Evolutionary conservation across 2,113 vertebrate species (phyloP), one percentile per base, ranked within the genome.

Genomic region (Paralichthys olivaceus): DNA sequence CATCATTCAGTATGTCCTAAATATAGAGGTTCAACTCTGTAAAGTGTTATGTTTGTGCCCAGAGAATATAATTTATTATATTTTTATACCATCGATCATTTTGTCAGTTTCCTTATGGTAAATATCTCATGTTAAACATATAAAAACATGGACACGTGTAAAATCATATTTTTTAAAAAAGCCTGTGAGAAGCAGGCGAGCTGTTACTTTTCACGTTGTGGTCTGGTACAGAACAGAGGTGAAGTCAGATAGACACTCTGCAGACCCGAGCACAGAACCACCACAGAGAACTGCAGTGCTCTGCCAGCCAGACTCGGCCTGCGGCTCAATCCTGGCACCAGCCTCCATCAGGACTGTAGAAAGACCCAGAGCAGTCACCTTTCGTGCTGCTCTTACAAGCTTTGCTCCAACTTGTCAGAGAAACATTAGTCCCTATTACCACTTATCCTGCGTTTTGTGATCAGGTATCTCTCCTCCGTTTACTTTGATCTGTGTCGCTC

Each of bases 231-330:
- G 75, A 77, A 51, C 77, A 58, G 75, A 72, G 75, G 65, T 80
- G 80, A 85, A 87, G 80, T 84, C 83, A 70, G 80, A 78, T 61
- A 72, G 86, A 91, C 75, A 75, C 75, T 84, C 67, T 85, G 87
- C 87, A 89, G 88, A 81, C 55, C 79, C 28, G 8, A 43, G 23
- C n/a, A 17, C 3, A 51, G 47, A 66, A 58, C 65, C 66, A 69
- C 72, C 81, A 26, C 72, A 80, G 49, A 28, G 58, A 15, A 47
- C 0, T n/a, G 51, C 1, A 22, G 1, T 4, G 2, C 69, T 25
- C 60, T 81, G 73, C 86, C 81, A 84, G 74, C 69, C 83, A 70
- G 87, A 69, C 67, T 32, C 9, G n/a, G 72, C 59, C 79, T 72
- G 79, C 17, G 69, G 77, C 55, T 79, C 57, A 15, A 13, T 40